Conservation (phyloP, 92 coral and sea anemone genomes). For the Porites divaricata region DNA sequence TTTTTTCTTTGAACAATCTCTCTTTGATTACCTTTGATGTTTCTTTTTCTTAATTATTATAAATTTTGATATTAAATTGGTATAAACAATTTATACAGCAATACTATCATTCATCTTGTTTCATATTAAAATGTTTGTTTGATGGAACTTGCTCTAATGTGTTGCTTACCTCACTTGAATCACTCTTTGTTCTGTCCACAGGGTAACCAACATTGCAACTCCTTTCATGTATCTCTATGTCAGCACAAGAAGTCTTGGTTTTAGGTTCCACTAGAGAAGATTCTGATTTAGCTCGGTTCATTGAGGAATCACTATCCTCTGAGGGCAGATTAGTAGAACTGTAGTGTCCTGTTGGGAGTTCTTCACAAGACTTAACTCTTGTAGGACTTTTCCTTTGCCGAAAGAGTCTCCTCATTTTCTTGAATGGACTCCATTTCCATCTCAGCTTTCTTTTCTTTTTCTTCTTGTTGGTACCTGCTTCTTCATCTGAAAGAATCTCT, state of each 20-base stretch:
- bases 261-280: slow-evolving; percentile 43
- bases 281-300: slow-evolving; percentile 66
- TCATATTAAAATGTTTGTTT: too few relatives aligned
- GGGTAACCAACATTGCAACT: slow-evolving; percentile 7
- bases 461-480: slow-evolving; percentile 55
- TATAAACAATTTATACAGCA: too few relatives aligned
- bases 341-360: slow-evolving; percentile 53
- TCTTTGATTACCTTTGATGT: too few relatives aligned
- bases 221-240: slow-evolving; percentile 40
- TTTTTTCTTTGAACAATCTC: too few relatives aligned
- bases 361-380: slow-evolving; percentile 88
- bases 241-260: slow-evolving; percentile 46
- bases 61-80: too few relatives aligned
- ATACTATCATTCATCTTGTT: too few relatives aligned
- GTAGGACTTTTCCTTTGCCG: slow-evolving; percentile 83
- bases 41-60: too few relatives aligned
- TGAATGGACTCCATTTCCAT: slow-evolving; percentile 93
- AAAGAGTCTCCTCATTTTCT: slow-evolving; percentile 85
- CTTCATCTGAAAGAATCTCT: slow-evolving; percentile 66
- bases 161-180: slow-evolving; percentile 21
- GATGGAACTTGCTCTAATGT: not conserved
- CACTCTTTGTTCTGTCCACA: slow-evolving; percentile 28
- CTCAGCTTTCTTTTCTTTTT: slow-evolving; percentile 73
- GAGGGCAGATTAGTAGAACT: slow-evolving; percentile 20
- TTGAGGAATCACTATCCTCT: slow-evolving; percentile 42